phyloP scores from a whole-genome alignment of 2,888 invertebrate genomes.

The Yponomeuta plumbellus region DNA sequence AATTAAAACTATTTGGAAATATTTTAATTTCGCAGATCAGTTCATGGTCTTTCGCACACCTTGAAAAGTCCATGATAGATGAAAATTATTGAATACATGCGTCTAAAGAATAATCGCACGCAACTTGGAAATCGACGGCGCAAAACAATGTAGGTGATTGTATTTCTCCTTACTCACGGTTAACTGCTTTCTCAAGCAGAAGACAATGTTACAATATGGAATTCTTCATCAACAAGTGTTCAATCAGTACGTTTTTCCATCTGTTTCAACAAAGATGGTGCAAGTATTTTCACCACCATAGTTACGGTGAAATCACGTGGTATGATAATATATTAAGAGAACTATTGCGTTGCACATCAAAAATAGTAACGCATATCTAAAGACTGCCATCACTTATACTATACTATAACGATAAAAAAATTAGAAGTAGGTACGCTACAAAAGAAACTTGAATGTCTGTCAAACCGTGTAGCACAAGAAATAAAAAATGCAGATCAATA shows the following conservation, averaged over 20 bases:
- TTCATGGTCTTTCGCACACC: constrained; percentile 13
- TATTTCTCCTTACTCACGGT: constrained; percentile 5
- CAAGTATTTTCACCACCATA: background rate
- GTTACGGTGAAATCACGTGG: background rate
- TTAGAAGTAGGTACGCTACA: too few relatives aligned
- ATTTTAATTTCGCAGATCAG: constrained; percentile 7
- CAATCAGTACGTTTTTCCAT: background rate
- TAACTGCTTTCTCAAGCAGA: constrained; percentile 9
- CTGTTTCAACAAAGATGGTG: background rate
- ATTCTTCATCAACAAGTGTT: background rate
- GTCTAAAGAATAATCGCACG: background rate
- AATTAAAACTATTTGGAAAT: constrained; percentile 9
- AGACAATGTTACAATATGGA: constrained; percentile 5
- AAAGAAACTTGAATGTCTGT: too few relatives aligned
- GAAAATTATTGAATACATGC: background rate
- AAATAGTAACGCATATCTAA: too few relatives aligned
- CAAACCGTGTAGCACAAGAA: too few relatives aligned
- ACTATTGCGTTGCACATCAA: too few relatives aligned
- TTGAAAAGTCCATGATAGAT: constrained; percentile 2
- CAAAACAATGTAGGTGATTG: background rate
- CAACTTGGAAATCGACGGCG: constrained; percentile 8
- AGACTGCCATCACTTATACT: too few relatives aligned
- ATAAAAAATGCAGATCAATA: too few relatives aligned
- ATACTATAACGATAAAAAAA: too few relatives aligned
- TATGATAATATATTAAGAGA: too few relatives aligned